Evolutionary conservation across 2,888 invertebrate species (phyloP).

Genomic region (Zaprionus lineosus): DNA sequence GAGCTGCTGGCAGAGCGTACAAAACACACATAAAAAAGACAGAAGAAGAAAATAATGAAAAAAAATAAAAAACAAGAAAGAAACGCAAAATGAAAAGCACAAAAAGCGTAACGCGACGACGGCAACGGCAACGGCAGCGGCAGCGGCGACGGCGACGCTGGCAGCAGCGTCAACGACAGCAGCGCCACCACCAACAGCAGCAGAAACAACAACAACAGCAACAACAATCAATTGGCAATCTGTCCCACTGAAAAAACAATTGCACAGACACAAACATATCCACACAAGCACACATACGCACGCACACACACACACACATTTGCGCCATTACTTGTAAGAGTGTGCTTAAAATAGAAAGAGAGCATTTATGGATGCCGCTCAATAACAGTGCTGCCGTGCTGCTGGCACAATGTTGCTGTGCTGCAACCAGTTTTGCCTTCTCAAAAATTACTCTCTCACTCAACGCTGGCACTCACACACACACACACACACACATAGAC

Average conservation of each 20-base stretch:
- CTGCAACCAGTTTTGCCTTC: slow-evolving; percentile 37
- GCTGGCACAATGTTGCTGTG: slow-evolving; percentile 52
- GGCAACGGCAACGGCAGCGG: slow-evolving; percentile 42
- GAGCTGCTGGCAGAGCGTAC: slow-evolving; percentile 57
- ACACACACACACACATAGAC: slow-evolving; percentile 22
- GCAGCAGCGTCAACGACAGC: slow-evolving; percentile 18
- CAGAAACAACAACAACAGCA: slow-evolving; percentile 46
- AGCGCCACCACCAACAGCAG: slow-evolving; percentile 26
- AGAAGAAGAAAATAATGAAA: slow-evolving; percentile 17
- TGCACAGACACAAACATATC: slow-evolving; percentile 46
- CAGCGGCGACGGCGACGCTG: slow-evolving; percentile 14
- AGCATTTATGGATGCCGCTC: slow-evolving; percentile 29
- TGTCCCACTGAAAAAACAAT: slow-evolving; percentile 77
- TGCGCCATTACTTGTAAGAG: slow-evolving; percentile 53
- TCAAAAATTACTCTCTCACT: slow-evolving; percentile 12
- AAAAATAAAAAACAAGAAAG: slow-evolving; percentile 24
- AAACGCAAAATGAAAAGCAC: slow-evolving; percentile 59
- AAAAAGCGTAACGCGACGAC: slow-evolving; percentile 63
- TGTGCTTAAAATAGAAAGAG: slow-evolving; percentile 2
- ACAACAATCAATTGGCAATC: slow-evolving; percentile 75
- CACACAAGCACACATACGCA: slow-evolving; percentile 25
- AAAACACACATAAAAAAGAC: slow-evolving; percentile 31
- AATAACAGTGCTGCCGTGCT: slow-evolving; percentile 54
- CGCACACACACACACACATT: slow-evolving; percentile 41
- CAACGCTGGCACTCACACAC: neutral